Conservation (phyloP, 1,140 invertebrate genomes). For the Matsumurasca onukii region DNA sequence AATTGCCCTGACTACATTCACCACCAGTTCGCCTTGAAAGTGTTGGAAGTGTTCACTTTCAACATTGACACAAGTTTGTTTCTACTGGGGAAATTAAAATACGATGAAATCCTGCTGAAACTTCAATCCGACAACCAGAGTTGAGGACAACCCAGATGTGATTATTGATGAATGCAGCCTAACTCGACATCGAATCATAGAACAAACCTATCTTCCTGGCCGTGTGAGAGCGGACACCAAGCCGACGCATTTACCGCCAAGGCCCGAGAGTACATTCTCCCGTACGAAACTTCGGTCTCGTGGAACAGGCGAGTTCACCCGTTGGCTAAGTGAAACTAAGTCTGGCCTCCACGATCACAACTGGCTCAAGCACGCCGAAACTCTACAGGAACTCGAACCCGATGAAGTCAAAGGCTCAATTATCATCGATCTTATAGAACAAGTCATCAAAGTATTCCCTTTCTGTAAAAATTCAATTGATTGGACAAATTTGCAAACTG, state of each 20-base stretch:
- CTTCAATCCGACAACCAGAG: conserved; percentile 28
- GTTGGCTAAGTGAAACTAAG: conserved; percentile 34
- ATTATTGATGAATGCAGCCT: conserved; percentile 35
- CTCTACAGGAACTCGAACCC: conserved; percentile 4
- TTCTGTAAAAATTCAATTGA: neutral
- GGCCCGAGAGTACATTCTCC: neutral
- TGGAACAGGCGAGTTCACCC: conserved; percentile 20
- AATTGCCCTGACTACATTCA: neutral
- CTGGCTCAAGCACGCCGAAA: conserved; percentile 32
- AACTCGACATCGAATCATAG: conserved; percentile 29
- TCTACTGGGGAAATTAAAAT: neutral
- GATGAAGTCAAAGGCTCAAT: conserved; percentile 29
- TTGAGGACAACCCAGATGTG: conserved; percentile 27
- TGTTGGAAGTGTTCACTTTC: conserved; percentile 1
- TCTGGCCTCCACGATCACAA: conserved; percentile 32
- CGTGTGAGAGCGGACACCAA: neutral
- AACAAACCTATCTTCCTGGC: conserved; percentile 13
- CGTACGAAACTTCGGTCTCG: conserved; percentile 6
- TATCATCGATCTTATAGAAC: conserved; percentile 1
- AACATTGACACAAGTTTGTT: conserved; percentile 5
- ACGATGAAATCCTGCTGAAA: conserved; percentile 25
- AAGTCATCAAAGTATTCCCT: conserved; percentile 13
- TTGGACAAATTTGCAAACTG: neutral
- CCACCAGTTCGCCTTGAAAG: conserved; percentile 9
- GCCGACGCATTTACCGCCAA: conserved; percentile 1